phyloP scores from a whole-genome alignment of 2,888 invertebrate genomes.

The Pyrochroa serraticornis region DNA sequence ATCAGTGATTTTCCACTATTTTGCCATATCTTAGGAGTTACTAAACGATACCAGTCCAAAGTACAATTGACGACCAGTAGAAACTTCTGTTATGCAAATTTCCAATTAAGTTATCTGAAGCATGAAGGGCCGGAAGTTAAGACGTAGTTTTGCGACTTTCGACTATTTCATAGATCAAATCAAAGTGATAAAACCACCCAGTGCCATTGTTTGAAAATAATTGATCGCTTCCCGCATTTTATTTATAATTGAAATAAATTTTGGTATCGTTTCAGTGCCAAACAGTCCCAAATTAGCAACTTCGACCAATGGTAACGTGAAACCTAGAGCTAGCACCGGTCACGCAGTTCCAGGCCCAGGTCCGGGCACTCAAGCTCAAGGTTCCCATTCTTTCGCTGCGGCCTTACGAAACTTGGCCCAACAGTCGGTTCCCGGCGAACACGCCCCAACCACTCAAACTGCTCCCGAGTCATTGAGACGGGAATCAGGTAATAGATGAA shows the following conservation, averaged over 20 bases:
- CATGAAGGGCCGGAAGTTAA: too few relatives aligned
- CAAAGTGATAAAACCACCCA: too few relatives aligned
- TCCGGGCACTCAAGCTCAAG: slow-evolving; percentile 53
- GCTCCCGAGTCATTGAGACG: slow-evolving; percentile 47
- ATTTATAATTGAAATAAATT: background rate
- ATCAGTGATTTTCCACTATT: background rate
- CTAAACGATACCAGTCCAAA: too few relatives aligned
- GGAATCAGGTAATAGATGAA: slow-evolving; percentile 44
- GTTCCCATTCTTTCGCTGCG: slow-evolving; percentile 82
- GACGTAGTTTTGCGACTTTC: too few relatives aligned
- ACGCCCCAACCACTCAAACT: slow-evolving; percentile 40
- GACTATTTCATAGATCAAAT: too few relatives aligned
- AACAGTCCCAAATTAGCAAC: slow-evolving; percentile 46
- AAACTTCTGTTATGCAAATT: too few relatives aligned
- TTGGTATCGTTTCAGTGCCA: slow-evolving; percentile 35
- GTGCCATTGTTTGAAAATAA: background rate
- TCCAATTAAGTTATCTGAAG: too few relatives aligned
- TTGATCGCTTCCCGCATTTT: background rate
- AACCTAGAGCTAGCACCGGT: slow-evolving; percentile 49
- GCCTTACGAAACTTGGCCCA: slow-evolving; percentile 90
- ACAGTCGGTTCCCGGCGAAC: slow-evolving; percentile 75
- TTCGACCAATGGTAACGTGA: slow-evolving; percentile 49
- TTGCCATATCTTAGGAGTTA: too few relatives aligned
- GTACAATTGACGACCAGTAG: too few relatives aligned
- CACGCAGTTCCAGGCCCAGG: slow-evolving; percentile 57